Evolutionary conservation across 2,888 invertebrate species (phyloP), one percentile per base, ranked within the genome.

Genomic region (Zygogramma bicolorata): DNA sequence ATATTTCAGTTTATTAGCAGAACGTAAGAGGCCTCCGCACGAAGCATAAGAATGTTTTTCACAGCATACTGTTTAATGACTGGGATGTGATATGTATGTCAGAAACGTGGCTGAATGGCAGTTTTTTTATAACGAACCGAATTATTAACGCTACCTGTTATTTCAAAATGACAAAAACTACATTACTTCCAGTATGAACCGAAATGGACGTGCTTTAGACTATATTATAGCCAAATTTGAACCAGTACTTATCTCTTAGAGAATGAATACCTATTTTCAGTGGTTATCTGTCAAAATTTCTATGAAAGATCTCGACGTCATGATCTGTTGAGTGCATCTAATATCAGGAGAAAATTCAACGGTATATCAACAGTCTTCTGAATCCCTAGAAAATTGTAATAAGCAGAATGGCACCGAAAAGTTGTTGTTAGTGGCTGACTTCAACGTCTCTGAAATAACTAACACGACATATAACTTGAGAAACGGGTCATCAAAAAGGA

Each of bases 261-360:
- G 34, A 38, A 60, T 20, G 18, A 3, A 60, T 38, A 60, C 38
- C 22, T 34, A 60, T 18, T 60, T 60, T 60, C 60, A 60, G 10
- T 60, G 59, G 59, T 31, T 59, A 59, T 29, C 31, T 59, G 15
- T 59, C 31, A 29, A 59, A 59, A 29, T 29, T 4, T 31, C 29
- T 18, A 59, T 31, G 25, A 59, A n/a, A 59, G 58, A 58, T 58
- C 58, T 58, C 4, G 58, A 58, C 59, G 31, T 59, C 59, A 60
- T 20, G 18, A 34, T 60, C 60, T 60, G 31, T 31, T 60, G 38
- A 38, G 31, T 59, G 38, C 38, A 38, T 18, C 34, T 60, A 34
- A 60, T 20, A 38, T 38, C 60, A 8, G 60, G 60, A 60, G 1
- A 34, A 8, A 60, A 60, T 38, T 20, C 1, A 38, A 31, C 31